A percentile compares a stretch with the other conserved stretches of the same genome.
Evolutionary conservation across 2,113 vertebrate genomes (phyloP).

Genomic region (Eolophus roseicapilla): DNA sequence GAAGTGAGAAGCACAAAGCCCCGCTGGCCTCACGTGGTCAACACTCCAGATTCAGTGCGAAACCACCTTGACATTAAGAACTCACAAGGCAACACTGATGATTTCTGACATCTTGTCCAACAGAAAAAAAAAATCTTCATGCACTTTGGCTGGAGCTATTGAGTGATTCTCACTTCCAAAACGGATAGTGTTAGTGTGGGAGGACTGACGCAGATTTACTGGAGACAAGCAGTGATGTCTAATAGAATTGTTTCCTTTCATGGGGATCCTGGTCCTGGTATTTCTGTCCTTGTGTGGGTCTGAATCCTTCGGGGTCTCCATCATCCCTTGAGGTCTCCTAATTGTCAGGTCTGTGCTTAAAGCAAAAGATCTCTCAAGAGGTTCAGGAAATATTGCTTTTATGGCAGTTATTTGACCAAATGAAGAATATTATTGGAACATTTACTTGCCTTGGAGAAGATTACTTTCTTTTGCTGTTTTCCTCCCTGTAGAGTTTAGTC

Average conservation of each 20-base stretch:
- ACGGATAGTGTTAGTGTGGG: not conserved
- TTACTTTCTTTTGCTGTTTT: not conserved
- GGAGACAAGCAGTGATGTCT: not conserved
- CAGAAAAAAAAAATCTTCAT: not conserved
- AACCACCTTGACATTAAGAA: not conserved
- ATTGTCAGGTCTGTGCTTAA: not conserved
- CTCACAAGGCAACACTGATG: not conserved
- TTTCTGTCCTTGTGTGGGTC: not conserved
- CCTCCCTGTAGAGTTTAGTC: not conserved
- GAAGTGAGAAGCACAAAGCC: not conserved
- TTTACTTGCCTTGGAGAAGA: not conserved
- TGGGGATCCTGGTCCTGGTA: not conserved
- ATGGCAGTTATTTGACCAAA: not conserved
- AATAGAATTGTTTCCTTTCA: not conserved
- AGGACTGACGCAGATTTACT: not conserved
- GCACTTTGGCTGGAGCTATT: not conserved
- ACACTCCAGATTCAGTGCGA: not conserved
- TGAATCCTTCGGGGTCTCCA: not conserved
- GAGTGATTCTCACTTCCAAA: not conserved
- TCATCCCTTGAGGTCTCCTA: not conserved
- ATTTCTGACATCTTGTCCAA: not conserved
- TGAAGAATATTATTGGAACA: not conserved
- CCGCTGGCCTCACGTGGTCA: rapidly evolving
- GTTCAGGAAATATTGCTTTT: not conserved
- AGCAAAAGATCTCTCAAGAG: not conserved